Conservation (phyloP, 2,888 invertebrate genomes). For the Agrotis segetum region DNA sequence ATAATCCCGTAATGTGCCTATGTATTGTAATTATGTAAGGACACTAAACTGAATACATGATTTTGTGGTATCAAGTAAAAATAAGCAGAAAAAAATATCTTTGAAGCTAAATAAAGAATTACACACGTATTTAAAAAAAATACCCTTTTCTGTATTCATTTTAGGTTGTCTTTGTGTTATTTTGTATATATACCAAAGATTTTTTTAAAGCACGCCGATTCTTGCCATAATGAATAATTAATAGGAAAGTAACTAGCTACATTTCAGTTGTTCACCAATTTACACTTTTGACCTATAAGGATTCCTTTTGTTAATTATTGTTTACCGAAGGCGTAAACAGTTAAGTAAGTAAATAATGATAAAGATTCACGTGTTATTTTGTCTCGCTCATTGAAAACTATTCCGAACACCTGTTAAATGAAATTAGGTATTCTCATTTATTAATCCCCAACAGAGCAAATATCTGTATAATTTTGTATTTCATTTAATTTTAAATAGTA, state of each 20-base stretch:
- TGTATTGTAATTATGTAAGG: slow-evolving; percentile 57
- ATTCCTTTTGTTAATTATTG: background rate
- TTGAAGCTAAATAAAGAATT: background rate
- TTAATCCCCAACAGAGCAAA: background rate
- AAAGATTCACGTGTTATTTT: background rate
- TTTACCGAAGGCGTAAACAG: background rate
- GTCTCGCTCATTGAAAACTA: background rate
- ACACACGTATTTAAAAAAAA: slow-evolving; percentile 4
- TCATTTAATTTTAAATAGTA: background rate
- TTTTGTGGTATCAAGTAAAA: slow-evolving; percentile 1
- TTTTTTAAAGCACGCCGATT: slow-evolving; percentile 14
- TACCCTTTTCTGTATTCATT: slow-evolving; percentile 42
- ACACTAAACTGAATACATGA: slow-evolving; percentile 45
- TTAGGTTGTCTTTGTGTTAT: slow-evolving; percentile 17
- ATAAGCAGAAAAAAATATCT: background rate
- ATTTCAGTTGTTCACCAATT: background rate
- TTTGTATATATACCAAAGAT: slow-evolving; percentile 41
- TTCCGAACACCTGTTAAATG: background rate
- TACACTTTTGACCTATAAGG: background rate
- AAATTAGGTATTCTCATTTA: background rate
- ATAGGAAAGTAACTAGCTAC: too few species aligned
- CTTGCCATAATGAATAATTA: background rate
- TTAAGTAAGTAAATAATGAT: background rate
- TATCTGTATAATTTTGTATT: background rate
- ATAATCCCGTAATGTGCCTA: slow-evolving; percentile 71